phyloP scores from a whole-genome alignment of 1,140 invertebrate species.

The Meteorus sp. region DNA sequence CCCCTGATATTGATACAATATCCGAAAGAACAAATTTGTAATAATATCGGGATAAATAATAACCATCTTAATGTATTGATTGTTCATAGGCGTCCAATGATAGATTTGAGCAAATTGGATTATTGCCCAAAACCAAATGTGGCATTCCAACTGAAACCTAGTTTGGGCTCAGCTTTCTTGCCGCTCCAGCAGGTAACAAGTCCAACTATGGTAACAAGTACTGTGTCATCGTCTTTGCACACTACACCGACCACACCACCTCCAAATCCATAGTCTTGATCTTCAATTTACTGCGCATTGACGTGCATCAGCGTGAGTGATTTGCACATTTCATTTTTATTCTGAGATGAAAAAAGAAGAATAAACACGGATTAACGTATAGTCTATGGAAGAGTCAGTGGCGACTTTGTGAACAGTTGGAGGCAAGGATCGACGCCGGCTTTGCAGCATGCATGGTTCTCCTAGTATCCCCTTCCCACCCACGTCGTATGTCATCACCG shows the following conservation, averaged over 20 bases:
- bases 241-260: constrained; percentile 56
- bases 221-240: constrained; percentile 49
- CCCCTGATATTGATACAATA: constrained; percentile 4
- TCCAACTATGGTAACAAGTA: constrained; percentile 42
- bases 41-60: not conserved
- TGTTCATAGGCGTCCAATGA: constrained; percentile 55
- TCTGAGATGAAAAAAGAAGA: not conserved
- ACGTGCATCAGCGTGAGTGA: constrained; percentile 26
- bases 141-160: constrained; percentile 78
- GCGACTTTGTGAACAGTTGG: not conserved
- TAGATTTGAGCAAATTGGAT: constrained; percentile 58
- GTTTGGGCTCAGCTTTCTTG: constrained; percentile 80
- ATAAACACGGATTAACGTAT: constrained; percentile 10
- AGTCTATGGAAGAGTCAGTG: not conserved
- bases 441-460: constrained; percentile 6
- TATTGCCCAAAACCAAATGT: constrained; percentile 66
- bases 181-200: constrained; percentile 67
- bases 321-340: constrained; percentile 18
- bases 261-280: constrained; percentile 60
- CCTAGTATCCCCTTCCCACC: too few species aligned
- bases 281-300: constrained; percentile 19
- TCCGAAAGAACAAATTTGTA: not conserved
- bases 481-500: too few species aligned
- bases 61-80: not conserved
- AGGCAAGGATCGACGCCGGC: constrained; percentile 1